Evolutionary conservation across 2,113 vertebrate species (phyloP), one percentile per base, ranked within the genome.

Genomic region (Mormyrus iriodes): DNA sequence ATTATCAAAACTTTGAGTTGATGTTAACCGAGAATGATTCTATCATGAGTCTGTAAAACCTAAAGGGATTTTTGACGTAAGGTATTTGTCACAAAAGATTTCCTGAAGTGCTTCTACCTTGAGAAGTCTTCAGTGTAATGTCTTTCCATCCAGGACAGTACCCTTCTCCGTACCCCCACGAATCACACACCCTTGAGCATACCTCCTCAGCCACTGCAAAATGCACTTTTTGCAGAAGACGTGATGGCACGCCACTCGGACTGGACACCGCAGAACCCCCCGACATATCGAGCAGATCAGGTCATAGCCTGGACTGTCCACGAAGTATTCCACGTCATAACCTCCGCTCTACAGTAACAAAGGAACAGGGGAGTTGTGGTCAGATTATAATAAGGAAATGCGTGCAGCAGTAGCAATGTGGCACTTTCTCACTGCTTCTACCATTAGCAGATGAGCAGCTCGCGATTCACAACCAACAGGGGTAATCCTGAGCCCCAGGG

Each of bases 141-240:
- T 76, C 69, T 31, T 4, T 76, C 69, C 31, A 39, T 76, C 13
- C 31, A 76, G 35, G 69, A 76, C 13, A 76, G 69, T 4, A 12
- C 61, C 61, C 15, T 76, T 39, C 31, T 17, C 69, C 1, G 4
- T 19, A 76, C 69, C 35, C 69, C 31, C 4, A 39, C 15, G 19
- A 39, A 39, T 76, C 69, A 76, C 73, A 76, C 73, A 79, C 73
- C 8, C 4, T 4, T 76, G 9, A 79, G 73, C 35, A 0, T 86
- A 98, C 97, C 97, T 96, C 91, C 95, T 96, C 58, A 98, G 95
- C 97, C 97, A 98, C 85, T 92, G 96, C 83, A 97, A 91, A 90
- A 97, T 97, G 91, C 97, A 98, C 90, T 95, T 97, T 92, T 97
- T 97, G 95, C 97, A 98, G 94, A 98, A 98, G 90, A 97, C 92